Base-by-base conservation (phyloP, 2,888 invertebrate genomes). In the Pollenia labialis region DNA sequence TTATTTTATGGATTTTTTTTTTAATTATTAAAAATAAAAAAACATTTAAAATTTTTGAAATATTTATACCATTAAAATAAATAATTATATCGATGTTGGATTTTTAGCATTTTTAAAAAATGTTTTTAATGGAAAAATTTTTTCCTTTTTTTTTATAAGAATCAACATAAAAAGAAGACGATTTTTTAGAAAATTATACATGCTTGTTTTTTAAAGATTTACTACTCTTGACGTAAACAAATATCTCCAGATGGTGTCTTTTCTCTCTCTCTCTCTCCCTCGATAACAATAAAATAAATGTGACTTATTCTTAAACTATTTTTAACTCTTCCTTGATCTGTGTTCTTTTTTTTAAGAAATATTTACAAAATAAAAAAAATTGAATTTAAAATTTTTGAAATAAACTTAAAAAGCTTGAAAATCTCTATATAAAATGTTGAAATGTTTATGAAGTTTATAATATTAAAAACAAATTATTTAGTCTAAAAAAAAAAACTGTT, bases 351-450 rank as follows among this genome's bases (percentile, higher is more conserved):
- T 85, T 76, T 80, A 64, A 16, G 64, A 68, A 60, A 54, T 54
- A 42, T n/a, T n/a, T 68, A 40, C 69, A 56, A 32, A 16, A 62
- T 6, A 62, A 42, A 56, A 12, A 52, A 14, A 75, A 32, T 6
- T 32, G 6, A 4, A 32, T 32, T 32, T 32, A 6, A 32, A 32
- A 32, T 32, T 32, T 32, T 32, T 32, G 4, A 32, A 32, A 32
- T 6, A 32, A 32, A 32, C 6, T 32, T 72, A 32, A 32, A 60
- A 64, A n/a, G 64, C 56, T 64, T 81, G 14, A 68, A 81, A 76
- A 81, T 62, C 76, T 83, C 69, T 87, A 84, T 32, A 32, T 87
- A 76, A 68, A 83, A 84, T 84, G 83, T 87, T 87, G 68, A 74
- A 81, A 58, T 68, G 46, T 72, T 76, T 56, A 60, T 76, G n/a